phyloP scores from a whole-genome alignment of 35 echinoderm and acorn worm genomes.

The Antedon bifida region DNA sequence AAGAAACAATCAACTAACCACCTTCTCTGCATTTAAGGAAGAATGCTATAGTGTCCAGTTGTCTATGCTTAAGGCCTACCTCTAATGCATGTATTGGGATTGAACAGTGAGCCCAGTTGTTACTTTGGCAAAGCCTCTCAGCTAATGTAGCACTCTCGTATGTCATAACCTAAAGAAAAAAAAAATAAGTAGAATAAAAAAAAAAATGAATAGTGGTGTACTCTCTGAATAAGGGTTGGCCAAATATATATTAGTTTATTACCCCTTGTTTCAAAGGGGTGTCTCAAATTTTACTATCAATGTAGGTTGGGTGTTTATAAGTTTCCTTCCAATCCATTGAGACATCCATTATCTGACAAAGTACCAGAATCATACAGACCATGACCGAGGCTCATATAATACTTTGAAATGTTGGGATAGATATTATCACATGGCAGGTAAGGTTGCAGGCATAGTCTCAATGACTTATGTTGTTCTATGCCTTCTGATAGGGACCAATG shows the following conservation, averaged over 20 bases:
- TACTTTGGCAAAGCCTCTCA: conserved; percentile 54
- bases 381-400: too few relatives aligned
- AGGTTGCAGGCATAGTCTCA: too few relatives aligned
- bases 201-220: not conserved
- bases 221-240: not conserved
- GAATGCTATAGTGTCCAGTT: conserved; percentile 92
- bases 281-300: too few relatives aligned
- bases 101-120: conserved; percentile 82
- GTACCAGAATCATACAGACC: too few relatives aligned
- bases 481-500: too few relatives aligned
- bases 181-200: not conserved
- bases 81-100: conserved; percentile 95
- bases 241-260: not conserved
- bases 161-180: conserved; percentile 61
- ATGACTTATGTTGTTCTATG: too few relatives aligned
- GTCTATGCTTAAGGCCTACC: conserved; percentile 76
- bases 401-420: too few relatives aligned
- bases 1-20: conserved; percentile 12
- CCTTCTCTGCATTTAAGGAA: conserved; percentile 90
- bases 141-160: conserved; percentile 72
- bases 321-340: too few relatives aligned
- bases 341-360: too few relatives aligned
- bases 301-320: too few relatives aligned
- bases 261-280: not conserved
- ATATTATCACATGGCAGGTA: too few relatives aligned